Conservation (phyloP, 2,888 invertebrate species). For the Salticus scenicus region DNA sequence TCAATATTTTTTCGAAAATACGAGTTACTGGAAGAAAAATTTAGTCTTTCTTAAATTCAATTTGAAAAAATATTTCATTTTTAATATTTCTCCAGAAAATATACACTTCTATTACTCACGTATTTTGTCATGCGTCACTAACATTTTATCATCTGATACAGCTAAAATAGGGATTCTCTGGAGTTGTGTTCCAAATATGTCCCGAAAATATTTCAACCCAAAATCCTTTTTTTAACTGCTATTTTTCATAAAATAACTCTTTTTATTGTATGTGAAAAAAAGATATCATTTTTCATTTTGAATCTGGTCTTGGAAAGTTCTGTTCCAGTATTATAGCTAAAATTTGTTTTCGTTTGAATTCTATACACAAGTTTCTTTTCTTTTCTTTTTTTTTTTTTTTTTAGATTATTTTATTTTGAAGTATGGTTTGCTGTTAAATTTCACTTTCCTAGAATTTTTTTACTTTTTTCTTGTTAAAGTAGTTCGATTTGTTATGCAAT, state of each 20-base stretch:
- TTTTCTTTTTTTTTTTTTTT: too few species aligned
- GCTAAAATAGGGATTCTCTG: neutral
- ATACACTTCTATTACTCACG: neutral
- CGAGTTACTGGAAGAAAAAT: too few species aligned
- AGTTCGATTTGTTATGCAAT: too few species aligned
- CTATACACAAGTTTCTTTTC: neutral
- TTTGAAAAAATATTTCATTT: neutral
- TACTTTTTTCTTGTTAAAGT: too few species aligned
- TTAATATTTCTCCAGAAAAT: neutral
- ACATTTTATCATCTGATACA: conserved; percentile 1
- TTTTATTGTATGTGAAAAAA: neutral
- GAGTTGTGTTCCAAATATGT: conserved; percentile 9
- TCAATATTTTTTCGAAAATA: too few species aligned
- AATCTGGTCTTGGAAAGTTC: neutral
- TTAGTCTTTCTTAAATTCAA: neutral
- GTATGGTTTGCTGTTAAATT: too few species aligned
- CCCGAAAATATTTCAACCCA: conserved; percentile 8
- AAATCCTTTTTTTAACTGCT: neutral
- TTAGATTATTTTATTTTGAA: too few species aligned
- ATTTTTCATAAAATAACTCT: neutral
- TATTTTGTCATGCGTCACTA: conserved; percentile 3
- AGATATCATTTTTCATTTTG: conserved; percentile 12
- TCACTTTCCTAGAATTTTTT: too few species aligned
- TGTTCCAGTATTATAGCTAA: neutral
- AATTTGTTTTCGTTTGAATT: neutral